A percentile compares a stretch with the other conserved stretches of the same genome.
Evolutionary conservation across 2,888 invertebrate genomes (phyloP).

Genomic region (Zhuqinia jingwanae): DNA sequence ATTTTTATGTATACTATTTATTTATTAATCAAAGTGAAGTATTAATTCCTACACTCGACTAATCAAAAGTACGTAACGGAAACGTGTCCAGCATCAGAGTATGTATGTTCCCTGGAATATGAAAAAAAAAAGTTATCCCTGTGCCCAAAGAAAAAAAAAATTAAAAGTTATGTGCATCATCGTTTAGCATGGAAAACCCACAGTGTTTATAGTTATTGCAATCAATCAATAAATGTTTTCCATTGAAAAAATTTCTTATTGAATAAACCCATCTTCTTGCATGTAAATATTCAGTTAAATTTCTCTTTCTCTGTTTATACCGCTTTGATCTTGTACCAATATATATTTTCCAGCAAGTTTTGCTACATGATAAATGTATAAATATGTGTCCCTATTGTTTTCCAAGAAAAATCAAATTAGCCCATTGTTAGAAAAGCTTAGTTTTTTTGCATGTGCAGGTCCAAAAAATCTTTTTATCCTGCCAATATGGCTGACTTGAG

Average conservation of each 20-base stretch:
- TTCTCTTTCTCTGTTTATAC: conserved; percentile 6
- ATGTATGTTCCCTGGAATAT: conserved; percentile 60
- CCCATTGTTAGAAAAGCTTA: neutral
- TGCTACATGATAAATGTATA: neutral
- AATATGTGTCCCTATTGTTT: conserved; percentile 21
- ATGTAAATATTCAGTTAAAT: conserved; percentile 10
- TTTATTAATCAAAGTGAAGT: no score
- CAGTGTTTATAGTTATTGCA: neutral
- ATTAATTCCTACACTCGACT: neutral
- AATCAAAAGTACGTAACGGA: neutral
- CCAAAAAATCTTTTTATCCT: conserved; percentile 9
- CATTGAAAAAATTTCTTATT: neutral
- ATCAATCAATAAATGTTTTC: neutral
- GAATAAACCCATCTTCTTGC: neutral
- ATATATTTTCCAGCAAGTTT: neutral
- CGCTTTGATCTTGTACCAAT: neutral
- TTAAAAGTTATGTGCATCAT: conserved; percentile 30
- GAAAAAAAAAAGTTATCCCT: conserved; percentile 30
- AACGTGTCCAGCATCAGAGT: neutral
- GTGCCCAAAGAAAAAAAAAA: conserved; percentile 4
- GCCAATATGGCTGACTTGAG: conserved; percentile 68
- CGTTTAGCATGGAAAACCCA: conserved; percentile 28
- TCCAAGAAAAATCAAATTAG: neutral
- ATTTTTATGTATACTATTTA: neutral
- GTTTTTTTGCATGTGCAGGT: conserved; percentile 50